Base-by-base conservation (phyloP, 1,140 invertebrate species). In the Coboldia fuscipes region DNA sequence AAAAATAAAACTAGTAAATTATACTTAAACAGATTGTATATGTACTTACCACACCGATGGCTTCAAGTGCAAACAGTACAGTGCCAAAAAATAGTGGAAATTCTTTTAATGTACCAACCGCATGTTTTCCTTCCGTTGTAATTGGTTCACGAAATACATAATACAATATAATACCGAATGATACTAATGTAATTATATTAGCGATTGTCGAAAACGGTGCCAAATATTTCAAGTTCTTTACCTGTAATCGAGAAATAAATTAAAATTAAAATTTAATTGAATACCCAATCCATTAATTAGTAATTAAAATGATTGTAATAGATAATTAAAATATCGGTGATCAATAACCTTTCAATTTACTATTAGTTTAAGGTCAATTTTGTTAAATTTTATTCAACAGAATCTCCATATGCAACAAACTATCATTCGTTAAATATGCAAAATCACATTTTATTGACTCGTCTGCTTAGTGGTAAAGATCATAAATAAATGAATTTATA, bases 41-140 rank as follows among this genome's bases (percentile, higher is more conserved):
- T 28, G n/a, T 28, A 57, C 51, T 62, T 49, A 68, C 63, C 32
- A 74, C 61, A 19, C 70, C 72, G 37, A 83, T 81, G n/a, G 76
- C 75, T 58, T 82, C 79, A 38, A 80, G 63, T 2, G 79, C 72
- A 48, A 76, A 83, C 2, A 83, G 55, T 1, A 75, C 75, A 0
- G 73, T 81, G 3, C 78, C 76, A 43, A 83, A 78, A 42, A 66
- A 77, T 1, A 77, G 53, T 8, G 66, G 67, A 38, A 67, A 66
- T 37, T 67, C 52, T 36, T 48, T 33, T 0, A 61, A 39, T 4
- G 59, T 41, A 18, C 66, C 69, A 31, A 69, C 41, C 1, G 60
- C 39, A 22, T 57, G 48, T 30, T 57, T 57, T 29, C 57, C 49
- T 15, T 63, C 57, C 12, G 66, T 58, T 0, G 51, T 42, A 2